Base-by-base conservation (phyloP, 1,140 invertebrate species). In the Trigoniulus corallinus region DNA sequence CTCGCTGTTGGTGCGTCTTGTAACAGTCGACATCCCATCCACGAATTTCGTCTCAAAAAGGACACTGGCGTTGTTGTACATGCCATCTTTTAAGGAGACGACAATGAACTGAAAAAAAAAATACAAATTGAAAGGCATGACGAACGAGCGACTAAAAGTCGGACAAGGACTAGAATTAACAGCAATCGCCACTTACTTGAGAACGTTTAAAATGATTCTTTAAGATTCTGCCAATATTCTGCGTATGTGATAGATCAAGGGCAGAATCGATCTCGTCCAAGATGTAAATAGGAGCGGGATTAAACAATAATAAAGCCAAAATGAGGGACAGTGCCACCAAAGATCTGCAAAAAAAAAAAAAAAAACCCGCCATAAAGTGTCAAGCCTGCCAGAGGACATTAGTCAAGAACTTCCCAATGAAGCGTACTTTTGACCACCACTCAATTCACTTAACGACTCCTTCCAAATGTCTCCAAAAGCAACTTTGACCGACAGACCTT, bases 51-150 rank as follows among this genome's bases (percentile, higher is more conserved):
- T 98, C 48, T 84, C 82, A 70, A 92, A 99, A 20, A 99, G 66
- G 24, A 98, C 92, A 71, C 98, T 98, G 0, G 96, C 95, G 71
- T 99, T 97, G 65, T 89, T 94, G 67, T 98, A 98, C 87, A 99
- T 97, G 24, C 95, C 95, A 69, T 99, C 92, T 67, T 99, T 99
- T 13, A 99, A 73, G 0, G 95, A 98, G 0, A 99, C 96, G 52
- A 99, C 82, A 58, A 99, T 89, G 66, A 99, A 99, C 80, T 98
- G 75, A 79, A 66, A 58, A 34, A 51, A 47, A 58, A 51, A 54
- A 53, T 34, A 52, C 4, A 7, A 20, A 7, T 44, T 44, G 18
- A 7, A 44, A 44, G 7, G 18, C 18, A 12, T 39, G 37, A 18
- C 18, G 18, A 39, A 12, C 37, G 37, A 18, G 18, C 12, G 37